A percentile compares a stretch with the other conserved stretches of the same genome.
Conservation (phyloP, 2,888 invertebrate species). For the Drymonia ruficornis region DNA sequence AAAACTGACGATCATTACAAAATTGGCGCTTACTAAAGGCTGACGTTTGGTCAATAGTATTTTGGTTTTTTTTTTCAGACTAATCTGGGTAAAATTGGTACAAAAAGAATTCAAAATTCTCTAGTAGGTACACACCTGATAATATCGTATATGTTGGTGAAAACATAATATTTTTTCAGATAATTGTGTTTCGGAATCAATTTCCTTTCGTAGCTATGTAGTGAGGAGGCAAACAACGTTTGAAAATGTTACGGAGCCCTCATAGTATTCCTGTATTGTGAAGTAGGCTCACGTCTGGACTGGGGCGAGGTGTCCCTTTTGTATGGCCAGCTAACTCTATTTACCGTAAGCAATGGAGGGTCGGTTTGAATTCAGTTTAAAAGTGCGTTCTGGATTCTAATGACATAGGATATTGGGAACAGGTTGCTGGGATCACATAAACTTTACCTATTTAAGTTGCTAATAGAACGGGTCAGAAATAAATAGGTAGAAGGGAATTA, state of each 20-base stretch:
- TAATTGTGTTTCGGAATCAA: constrained; percentile 40
- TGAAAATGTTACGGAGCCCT: constrained; percentile 16
- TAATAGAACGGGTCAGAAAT: too few relatives aligned
- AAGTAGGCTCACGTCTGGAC: constrained; percentile 29
- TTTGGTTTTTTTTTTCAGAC: too few relatives aligned
- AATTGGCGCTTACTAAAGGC: too few relatives aligned
- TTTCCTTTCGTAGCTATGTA: constrained; percentile 33
- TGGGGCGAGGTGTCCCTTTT: constrained; percentile 36
- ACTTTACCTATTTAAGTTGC: too few relatives aligned
- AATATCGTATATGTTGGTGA: too few relatives aligned
- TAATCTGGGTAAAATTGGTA: too few relatives aligned
- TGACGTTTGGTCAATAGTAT: too few relatives aligned
- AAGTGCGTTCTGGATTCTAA: constrained; percentile 39
- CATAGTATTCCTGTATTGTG: constrained; percentile 14
- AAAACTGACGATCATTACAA: too few relatives aligned
- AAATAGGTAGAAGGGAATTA: too few relatives aligned
- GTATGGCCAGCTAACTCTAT: constrained; percentile 37
- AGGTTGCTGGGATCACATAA: neutral
- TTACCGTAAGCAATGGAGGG: constrained; percentile 33
- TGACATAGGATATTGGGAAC: constrained; percentile 22
- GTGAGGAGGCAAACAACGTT: constrained; percentile 23
- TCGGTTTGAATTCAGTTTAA: constrained; percentile 34
- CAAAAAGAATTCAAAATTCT: too few relatives aligned
- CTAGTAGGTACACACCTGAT: too few relatives aligned
- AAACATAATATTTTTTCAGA: constrained; percentile 19